Base-by-base conservation (phyloP, 2,888 invertebrate species). In the Microctonus brassicae region DNA sequence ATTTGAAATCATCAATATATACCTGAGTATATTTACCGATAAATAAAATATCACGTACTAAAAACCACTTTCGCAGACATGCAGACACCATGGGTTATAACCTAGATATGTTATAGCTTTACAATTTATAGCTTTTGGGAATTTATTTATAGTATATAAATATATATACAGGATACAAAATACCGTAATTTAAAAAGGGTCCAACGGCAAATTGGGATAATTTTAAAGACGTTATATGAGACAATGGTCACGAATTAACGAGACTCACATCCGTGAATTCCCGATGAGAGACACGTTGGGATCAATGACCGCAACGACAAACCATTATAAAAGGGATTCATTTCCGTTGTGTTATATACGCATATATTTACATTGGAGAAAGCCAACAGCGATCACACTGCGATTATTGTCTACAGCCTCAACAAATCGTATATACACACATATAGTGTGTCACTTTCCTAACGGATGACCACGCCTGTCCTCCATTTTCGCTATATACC, bases 381-480 rank as follows among this genome's bases (percentile, higher is more conserved):
- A 76, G 75, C 70, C 67, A 69, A 67, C 26, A 63, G 11, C 29
- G 55, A 39, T n/a, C n/a, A n/a, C 24, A 17, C 34, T 47, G 69
- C 63, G 33, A 63, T 73, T 72, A 72, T n/a, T 76, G 75, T 74
- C 77, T 47, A 6, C 6, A 17, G 7, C 17, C 17, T 20, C 47
- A 20, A n/a, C 47, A n/a, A 47, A 9, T 47, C 17, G n/a, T n/a
- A n/a, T n/a, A 47, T 17, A n/a, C 42, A 47, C n/a, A 47, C 42
- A n/a, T 17, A 47, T 7, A 63, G 72, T 69, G 76, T 74, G 77
- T 78, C 79, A 77, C 78, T 79, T 76, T 75, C 76, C 70, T 73
- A 73, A 73, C 77, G 79, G 79, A 79, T 47, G 79, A 75, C 79
- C 77, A 78, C 77, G 73, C 73, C 77, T 74, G 74, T 10, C 26